Evolutionary conservation across 2,113 vertebrate genomes (phyloP).

Genomic region (Parus major): DNA sequence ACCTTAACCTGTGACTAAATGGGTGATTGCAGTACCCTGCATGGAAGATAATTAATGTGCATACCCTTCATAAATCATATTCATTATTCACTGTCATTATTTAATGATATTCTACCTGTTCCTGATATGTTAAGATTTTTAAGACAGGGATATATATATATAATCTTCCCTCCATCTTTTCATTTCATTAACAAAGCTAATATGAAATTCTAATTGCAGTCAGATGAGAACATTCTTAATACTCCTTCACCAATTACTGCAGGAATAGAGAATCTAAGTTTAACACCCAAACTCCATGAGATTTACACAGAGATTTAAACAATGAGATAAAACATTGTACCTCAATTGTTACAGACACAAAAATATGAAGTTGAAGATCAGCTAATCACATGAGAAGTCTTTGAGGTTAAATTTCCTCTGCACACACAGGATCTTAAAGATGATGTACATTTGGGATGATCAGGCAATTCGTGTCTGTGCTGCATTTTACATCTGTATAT

Average conservation of each 20-base stretch:
- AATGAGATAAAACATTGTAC: neutral
- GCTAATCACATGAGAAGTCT: neutral
- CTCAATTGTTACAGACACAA: neutral
- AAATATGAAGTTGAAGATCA: neutral
- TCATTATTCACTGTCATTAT: conserved; percentile 3
- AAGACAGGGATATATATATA: neutral
- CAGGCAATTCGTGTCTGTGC: fast-evolving
- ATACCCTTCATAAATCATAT: conserved; percentile 8
- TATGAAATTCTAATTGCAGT: neutral
- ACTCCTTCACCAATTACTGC: neutral
- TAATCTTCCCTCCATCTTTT: neutral
- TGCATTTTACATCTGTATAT: fast-evolving
- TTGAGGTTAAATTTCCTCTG: neutral
- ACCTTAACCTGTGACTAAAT: conserved; percentile 20
- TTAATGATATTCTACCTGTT: conserved; percentile 26
- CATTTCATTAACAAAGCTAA: neutral
- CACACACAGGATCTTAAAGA: neutral
- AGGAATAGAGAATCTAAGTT: neutral
- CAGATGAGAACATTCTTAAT: neutral
- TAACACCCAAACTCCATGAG: neutral
- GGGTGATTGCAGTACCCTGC: neutral
- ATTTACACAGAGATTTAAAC: neutral
- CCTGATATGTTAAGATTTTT: neutral
- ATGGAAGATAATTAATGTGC: conserved; percentile 22
- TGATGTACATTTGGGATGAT: neutral